These are phyloP conservation scores for Drosophila punjabiensis DNA, from an alignment of 1,140 invertebrate species.

Conservation along the genomic window DNA sequence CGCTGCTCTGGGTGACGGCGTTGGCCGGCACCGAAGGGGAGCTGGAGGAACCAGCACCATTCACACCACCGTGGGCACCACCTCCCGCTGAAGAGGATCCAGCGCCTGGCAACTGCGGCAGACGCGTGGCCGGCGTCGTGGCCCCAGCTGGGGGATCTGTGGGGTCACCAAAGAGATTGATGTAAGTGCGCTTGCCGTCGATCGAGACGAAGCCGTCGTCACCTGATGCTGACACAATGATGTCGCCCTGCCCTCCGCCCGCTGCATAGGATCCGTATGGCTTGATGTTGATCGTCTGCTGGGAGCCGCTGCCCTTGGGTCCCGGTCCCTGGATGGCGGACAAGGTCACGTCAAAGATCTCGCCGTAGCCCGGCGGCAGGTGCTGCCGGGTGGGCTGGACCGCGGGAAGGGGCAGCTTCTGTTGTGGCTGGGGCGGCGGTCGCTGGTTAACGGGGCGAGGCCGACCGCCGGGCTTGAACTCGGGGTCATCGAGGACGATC, in stretches of 20 bases:
- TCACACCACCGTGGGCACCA: slow-evolving; percentile 8
- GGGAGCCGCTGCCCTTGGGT: slow-evolving; percentile 85
- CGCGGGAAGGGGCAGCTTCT: slow-evolving; percentile 53
- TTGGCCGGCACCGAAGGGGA: slow-evolving; percentile 37
- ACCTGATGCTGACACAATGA: slow-evolving; percentile 91
- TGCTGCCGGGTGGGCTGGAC: slow-evolving; percentile 75
- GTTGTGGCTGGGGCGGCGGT: slow-evolving; percentile 79
- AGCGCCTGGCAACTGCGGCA: slow-evolving; percentile 70
- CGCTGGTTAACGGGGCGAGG: slow-evolving; percentile 75
- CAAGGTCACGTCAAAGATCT: slow-evolving; percentile 95
- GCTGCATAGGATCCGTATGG: slow-evolving; percentile 73
- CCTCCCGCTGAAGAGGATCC: neutral
- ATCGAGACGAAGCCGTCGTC: slow-evolving; percentile 96
- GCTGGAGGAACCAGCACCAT: slow-evolving; percentile 19
- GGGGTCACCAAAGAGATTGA: slow-evolving; percentile 91
- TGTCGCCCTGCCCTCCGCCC: slow-evolving; percentile 86
- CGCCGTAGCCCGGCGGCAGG: slow-evolving; percentile 87
- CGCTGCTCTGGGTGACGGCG: slow-evolving; percentile 76
- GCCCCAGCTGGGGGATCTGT: slow-evolving; percentile 84
- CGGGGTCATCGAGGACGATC: slow-evolving; percentile 92
- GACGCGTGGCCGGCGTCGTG: slow-evolving; percentile 64
- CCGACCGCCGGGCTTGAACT: slow-evolving; percentile 89
- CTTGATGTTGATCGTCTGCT: slow-evolving; percentile 85
- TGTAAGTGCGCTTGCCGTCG: slow-evolving; percentile 94
- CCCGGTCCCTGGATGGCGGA: slow-evolving; percentile 94